phyloP scores from a whole-genome alignment of 2,113 vertebrate genomes.

The Callopanchax toddi region DNA sequence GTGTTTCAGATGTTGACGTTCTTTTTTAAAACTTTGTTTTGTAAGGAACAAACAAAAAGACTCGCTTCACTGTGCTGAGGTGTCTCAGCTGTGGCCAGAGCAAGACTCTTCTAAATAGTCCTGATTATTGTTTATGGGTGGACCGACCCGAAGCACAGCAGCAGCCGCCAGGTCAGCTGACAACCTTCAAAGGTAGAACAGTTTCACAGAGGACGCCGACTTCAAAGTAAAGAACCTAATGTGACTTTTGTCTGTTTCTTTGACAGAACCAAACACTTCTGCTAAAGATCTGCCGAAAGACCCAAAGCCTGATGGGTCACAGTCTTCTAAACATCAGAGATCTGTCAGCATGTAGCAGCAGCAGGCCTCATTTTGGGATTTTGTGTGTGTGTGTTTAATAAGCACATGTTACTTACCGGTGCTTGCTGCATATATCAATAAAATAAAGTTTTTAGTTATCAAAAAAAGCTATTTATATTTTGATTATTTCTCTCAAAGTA shows the following conservation, averaged over 20 bases:
- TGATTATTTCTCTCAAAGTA: no score
- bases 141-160: conserved; percentile 80
- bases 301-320: conserved; percentile 5
- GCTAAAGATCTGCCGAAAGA: conserved; percentile 38
- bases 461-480: no score
- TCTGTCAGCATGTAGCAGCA: conserved; percentile 4
- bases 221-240: conserved; percentile 46
- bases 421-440: no score
- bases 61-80: conserved; percentile 70
- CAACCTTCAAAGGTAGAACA: background rate
- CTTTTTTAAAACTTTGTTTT: background rate
- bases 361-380: background rate
- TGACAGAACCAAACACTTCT: conserved; percentile 37
- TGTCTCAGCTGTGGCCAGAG: conserved; percentile 81
- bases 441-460: no score
- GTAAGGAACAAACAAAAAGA: conserved; percentile 61
- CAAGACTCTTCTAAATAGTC: conserved; percentile 78
- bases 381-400: no score
- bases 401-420: no score
- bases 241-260: background rate
- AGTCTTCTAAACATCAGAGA: conserved; percentile 22
- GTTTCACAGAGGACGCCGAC: background rate
- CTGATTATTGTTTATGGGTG: conserved; percentile 79
- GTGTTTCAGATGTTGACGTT: background rate
- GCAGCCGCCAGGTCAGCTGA: conserved; percentile 67